phyloP scores from a whole-genome alignment of 2,888 invertebrate genomes.

The Drosophila pseudotakahashii region DNA sequence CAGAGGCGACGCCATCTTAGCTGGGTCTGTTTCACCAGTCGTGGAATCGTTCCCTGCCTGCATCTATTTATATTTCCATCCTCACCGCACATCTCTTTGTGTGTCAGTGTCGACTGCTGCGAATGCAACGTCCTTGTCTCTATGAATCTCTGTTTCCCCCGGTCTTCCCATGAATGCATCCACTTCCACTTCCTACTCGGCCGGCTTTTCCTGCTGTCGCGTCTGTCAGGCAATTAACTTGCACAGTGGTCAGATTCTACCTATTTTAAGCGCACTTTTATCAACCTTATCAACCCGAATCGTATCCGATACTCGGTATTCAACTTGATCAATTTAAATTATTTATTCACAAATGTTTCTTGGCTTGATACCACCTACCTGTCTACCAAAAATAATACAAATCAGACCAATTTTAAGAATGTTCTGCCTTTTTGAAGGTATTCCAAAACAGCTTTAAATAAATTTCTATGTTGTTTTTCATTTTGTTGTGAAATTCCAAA shows the following conservation, averaged over 20 bases:
- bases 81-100: conserved; percentile 47
- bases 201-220: conserved; percentile 29
- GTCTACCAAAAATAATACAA: not conserved
- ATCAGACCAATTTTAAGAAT: too few relatives aligned
- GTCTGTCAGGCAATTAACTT: conserved; percentile 35
- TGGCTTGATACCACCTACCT: not conserved
- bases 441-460: too few relatives aligned
- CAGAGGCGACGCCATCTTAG: conserved; percentile 66
- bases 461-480: too few relatives aligned
- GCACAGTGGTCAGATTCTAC: conserved; percentile 7
- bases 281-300: too few relatives aligned
- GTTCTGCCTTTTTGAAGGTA: too few relatives aligned
- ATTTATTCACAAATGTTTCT: not conserved
- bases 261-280: not conserved
- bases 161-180: conserved; percentile 14
- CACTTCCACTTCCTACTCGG: conserved; percentile 42
- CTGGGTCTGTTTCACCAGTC: conserved; percentile 11
- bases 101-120: conserved; percentile 60
- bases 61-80: conserved; percentile 58
- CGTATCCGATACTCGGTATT: too few relatives aligned
- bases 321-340: too few relatives aligned
- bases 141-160: conserved; percentile 26
- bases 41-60: conserved; percentile 26
- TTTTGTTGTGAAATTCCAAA: too few relatives aligned
- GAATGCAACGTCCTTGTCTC: conserved; percentile 67